Base-by-base conservation (phyloP, 2,113 vertebrate species). In the Atrichornis clamosus region DNA sequence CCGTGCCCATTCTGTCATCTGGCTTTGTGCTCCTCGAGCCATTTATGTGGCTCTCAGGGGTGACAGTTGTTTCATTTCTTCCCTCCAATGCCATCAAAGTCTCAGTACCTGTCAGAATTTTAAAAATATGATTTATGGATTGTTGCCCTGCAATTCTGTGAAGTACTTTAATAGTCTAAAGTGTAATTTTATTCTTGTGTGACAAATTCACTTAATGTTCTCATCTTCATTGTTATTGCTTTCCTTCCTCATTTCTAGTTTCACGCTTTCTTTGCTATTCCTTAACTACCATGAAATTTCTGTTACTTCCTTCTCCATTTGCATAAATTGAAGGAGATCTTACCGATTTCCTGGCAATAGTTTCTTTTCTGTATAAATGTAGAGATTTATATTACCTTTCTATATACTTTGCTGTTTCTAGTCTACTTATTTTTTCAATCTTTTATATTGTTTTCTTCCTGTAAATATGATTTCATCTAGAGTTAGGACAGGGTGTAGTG, bases 21-120 rank as follows among this genome's bases (percentile, higher is more conserved):
- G 33, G 30, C 8, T 28, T 15, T 23, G 32, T 28, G 49, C 9
- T 56, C 16, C 5, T 4, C 2, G 0, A 21, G 15, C 7, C 18
- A 2, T 8, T 11, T 1, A 0, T 0, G 4, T 7, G 19, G 19
- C 9, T 70, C n/a, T 16, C 30, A 42, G 50, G 0, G 1, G 13
- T 3, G 27, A 13, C 24, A 7, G 7, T 18, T 0, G 0, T 6
- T 5, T 3, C 1, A 3, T 5, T 9, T 21, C 4, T 28, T 62
- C 11, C 39, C 69, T 52, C 49, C 3, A 5, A 2, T 11, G 10
- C 50, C 8, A 1, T 21, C 3, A 1, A 0, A 5, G 7, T 9
- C 13, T 15, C 1, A 5, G 69, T 15, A 76, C 80, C 93, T 70
- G 75, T 8, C n/a, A 41, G 13, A 19, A 50, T 28, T 42, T 60